phyloP scores from a whole-genome alignment of 2,888 invertebrate genomes.

The Itoplectis maculator region DNA sequence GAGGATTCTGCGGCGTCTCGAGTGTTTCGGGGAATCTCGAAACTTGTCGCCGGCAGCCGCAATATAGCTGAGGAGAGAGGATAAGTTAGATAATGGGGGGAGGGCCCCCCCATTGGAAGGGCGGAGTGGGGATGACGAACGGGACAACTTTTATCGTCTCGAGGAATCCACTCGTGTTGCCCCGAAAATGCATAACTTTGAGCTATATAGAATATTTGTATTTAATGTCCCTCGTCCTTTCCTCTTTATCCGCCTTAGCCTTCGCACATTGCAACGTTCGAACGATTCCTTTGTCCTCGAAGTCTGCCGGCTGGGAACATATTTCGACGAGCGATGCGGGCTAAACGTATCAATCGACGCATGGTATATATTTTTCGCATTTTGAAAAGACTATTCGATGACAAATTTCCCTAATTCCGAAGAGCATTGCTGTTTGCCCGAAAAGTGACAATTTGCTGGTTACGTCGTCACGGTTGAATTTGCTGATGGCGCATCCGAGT shows the following conservation, averaged over 20 bases:
- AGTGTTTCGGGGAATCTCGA: conserved; percentile 56
- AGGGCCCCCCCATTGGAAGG: too few relatives aligned
- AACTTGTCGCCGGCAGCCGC: conserved; percentile 48
- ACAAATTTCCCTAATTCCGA: too few relatives aligned
- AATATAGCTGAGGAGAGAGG: conserved; percentile 17
- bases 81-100: conserved; percentile 38
- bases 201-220: conserved; percentile 17
- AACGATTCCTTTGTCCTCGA: conserved; percentile 10
- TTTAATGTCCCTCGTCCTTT: conserved; percentile 15
- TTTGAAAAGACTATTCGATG: too few relatives aligned
- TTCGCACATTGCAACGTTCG: conserved; percentile 18
- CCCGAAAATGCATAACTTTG: conserved; percentile 26
- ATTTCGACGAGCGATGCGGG: not conserved
- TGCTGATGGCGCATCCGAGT: not conserved
- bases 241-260: not conserved
- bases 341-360: too few relatives aligned
- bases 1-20: conserved; percentile 54
- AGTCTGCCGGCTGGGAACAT: not conserved
- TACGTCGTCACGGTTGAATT: not conserved
- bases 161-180: conserved; percentile 34
- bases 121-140: conserved; percentile 6
- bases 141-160: conserved; percentile 41
- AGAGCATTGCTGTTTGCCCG: too few relatives aligned
- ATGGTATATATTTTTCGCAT: too few relatives aligned
- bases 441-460: too few relatives aligned